Evolutionary conservation across 2,797 vertebrate species (phyloP), one percentile per base, ranked within the genome.

Genomic region (Hippoglossus hippoglossus): DNA sequence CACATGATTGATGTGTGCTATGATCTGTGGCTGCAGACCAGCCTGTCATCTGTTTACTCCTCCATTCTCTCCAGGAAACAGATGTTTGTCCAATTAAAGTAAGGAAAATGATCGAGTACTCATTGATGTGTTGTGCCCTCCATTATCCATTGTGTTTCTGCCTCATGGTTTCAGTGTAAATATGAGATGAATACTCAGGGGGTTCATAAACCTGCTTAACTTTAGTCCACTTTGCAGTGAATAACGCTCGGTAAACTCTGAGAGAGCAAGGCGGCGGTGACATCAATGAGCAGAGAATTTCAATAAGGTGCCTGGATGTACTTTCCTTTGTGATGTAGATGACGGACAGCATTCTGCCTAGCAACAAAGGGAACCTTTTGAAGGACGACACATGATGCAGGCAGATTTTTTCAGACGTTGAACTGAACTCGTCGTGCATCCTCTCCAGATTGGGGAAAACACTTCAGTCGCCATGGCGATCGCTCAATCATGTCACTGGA

Each of bases 401-500:
- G 18, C 39, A 13, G 39, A 75, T 8, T 57, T 36, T 85, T 69
- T 79, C 75, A 71, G 71, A 83, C 86, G 83, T 72, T 76, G 75
- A 81, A 84, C 64, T 16, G 63, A 53, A 63, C 79, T 79, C 75
- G 56, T 80, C 73, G 19, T 19, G 59, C 63, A 63, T 49, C 78
- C 84, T 81, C 81, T 81, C 50, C 79, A 77, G 46, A 60, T 44
- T 16, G 59, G 76, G 49, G 78, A 73, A 88, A 89, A 85, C 89
- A 85, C 79, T 88, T 24, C 26, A 69, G 78, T 90, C 54, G 19
- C 80, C 87, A 90, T 80, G 86, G 77, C 71, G 24, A 91, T 63
- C 63, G 2, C 54, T 52, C 9, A 34, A 24, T 49, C 18, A 18
- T 21, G 28, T 31, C 28, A 31, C 28, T 31, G 28, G 28, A 31